phyloP scores from a whole-genome alignment of 2,113 vertebrate species.

The Archilochus colubris region DNA sequence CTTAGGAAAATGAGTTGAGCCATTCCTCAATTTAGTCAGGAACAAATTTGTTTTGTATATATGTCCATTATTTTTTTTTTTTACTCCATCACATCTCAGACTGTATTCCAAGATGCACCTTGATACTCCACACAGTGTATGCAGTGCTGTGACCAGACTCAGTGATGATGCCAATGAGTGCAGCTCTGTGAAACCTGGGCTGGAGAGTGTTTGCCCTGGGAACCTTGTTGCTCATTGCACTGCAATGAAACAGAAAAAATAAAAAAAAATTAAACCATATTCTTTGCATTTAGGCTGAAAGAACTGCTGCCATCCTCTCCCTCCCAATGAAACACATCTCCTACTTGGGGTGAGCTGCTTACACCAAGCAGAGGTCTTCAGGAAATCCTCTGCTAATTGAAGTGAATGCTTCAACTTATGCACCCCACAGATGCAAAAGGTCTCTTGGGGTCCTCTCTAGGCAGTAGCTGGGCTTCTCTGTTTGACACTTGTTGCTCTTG shows the following conservation, averaged over 20 bases:
- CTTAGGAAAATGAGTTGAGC: not conserved
- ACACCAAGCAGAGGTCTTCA: not conserved
- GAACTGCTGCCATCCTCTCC: not conserved
- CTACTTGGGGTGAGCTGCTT: not conserved
- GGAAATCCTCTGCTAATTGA: not conserved
- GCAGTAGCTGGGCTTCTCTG: not conserved
- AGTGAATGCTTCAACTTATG: not conserved
- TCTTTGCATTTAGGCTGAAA: not conserved
- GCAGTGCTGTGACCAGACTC: not conserved
- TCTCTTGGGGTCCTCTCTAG: not conserved
- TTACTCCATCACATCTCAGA: rapidly evolving
- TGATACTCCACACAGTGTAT: not conserved
- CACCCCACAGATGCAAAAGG: not conserved
- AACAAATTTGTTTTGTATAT: not conserved
- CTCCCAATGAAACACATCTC: not conserved
- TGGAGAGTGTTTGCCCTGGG: not conserved
- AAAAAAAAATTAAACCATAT: rapidly evolving
- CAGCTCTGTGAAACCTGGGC: not conserved
- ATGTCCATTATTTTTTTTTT: not conserved
- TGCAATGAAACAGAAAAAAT: not conserved
- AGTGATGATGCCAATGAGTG: not conserved
- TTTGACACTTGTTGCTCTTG: not conserved
- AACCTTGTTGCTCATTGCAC: not conserved
- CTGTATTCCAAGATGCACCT: not conserved
- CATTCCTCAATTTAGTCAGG: not conserved